phyloP scores from a whole-genome alignment of 2,113 vertebrate genomes.

The Hydrolagus affinis region DNA sequence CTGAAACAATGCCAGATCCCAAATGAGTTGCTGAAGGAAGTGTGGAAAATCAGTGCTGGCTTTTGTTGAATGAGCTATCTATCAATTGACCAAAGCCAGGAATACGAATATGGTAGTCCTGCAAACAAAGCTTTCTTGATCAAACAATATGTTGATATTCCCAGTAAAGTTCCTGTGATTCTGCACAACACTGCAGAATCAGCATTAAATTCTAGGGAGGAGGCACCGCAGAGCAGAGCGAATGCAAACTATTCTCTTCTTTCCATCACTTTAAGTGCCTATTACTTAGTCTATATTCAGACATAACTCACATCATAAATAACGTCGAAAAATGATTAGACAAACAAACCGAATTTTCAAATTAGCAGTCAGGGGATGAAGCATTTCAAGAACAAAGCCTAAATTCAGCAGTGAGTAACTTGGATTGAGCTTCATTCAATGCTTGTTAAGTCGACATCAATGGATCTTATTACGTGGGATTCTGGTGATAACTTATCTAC shows the following conservation, averaged over 20 bases:
- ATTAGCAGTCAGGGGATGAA: not conserved
- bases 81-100: not conserved
- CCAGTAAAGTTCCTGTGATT: not conserved
- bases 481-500: not conserved
- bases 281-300: not conserved
- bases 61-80: not conserved
- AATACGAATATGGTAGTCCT: not conserved
- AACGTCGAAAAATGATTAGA: not conserved
- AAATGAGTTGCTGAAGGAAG: not conserved
- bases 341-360: not conserved
- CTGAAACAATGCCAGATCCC: not conserved
- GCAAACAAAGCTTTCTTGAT: not conserved
- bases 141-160: not conserved
- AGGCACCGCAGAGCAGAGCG: not conserved
- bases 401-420: not conserved
- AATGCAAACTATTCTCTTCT: not conserved
- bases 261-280: not conserved
- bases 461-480: not conserved
- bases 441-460: too few relatives aligned
- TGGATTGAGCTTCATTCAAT: not conserved
- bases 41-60: not conserved
- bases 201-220: conserved; percentile 7
- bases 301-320: not conserved
- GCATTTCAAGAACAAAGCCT: not conserved
- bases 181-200: not conserved